Conservation (phyloP, 92 coral and sea anemone genomes). For the Epizoanthus fatuus region DNA sequence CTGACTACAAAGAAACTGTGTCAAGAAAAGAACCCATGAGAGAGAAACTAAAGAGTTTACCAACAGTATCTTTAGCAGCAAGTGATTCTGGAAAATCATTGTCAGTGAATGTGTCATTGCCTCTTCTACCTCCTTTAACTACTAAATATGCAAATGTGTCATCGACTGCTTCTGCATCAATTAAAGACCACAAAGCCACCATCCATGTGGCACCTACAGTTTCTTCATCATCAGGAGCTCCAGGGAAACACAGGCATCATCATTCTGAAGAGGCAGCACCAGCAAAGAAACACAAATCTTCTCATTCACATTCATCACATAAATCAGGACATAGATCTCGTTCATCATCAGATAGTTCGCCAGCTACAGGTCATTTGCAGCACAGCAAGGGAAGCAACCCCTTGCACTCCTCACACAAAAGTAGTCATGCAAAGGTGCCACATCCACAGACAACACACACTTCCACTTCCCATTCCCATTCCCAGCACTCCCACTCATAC, state of each 20-base stretch:
- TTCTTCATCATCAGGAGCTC: conserved; percentile 46
- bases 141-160: conserved; percentile 93
- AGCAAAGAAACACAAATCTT: conserved; percentile 88
- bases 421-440: conserved; percentile 52
- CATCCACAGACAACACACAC: conserved; percentile 56
- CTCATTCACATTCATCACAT: conserved; percentile 72
- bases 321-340: conserved; percentile 58
- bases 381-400: conserved; percentile 63
- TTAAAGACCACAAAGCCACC: conserved; percentile 68
- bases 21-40: conserved; percentile 55
- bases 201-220: conserved; percentile 59
- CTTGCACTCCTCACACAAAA: conserved; percentile 79
- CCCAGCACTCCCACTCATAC: conserved; percentile 60
- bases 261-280: conserved; percentile 82
- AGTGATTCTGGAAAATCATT: conserved; percentile 85
- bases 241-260: conserved; percentile 80
- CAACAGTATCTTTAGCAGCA: conserved; percentile 80
- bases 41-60: conserved; percentile 64
- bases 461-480: conserved; percentile 50
- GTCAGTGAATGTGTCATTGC: conserved; percentile 81
- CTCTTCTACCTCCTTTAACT: conserved; percentile 89
- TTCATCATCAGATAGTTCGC: conserved; percentile 57
- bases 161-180: conserved; percentile 67
- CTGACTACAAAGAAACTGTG: conserved; percentile 22
- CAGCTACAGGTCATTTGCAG: conserved; percentile 46